phyloP scores from a whole-genome alignment of 2,113 vertebrate species.

The Hassar affinis region DNA sequence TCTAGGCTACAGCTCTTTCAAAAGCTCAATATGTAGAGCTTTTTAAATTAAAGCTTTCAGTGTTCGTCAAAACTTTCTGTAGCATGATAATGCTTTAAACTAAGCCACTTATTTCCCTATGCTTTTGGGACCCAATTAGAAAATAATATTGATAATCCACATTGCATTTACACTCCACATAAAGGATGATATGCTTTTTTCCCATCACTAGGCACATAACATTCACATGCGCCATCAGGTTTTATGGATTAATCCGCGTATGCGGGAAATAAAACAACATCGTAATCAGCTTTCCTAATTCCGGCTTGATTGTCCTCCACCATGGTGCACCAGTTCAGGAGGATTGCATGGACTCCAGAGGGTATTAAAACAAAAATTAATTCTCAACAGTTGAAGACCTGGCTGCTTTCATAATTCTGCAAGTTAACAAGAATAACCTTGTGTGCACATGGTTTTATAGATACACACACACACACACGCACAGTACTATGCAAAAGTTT shows the following conservation, averaged over 20 bases:
- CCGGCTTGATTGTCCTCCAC: conserved; percentile 48
- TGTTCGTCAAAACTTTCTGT: conserved; percentile 48
- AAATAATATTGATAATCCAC: conserved; percentile 70
- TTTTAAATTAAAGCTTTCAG: conserved; percentile 43
- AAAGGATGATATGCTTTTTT: conserved; percentile 45
- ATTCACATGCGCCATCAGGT: conserved; percentile 63
- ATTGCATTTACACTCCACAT: conserved; percentile 34
- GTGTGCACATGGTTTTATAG: neutral
- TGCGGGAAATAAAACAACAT: conserved; percentile 62
- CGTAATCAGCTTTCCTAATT: conserved; percentile 65
- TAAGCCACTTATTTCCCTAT: conserved; percentile 56
- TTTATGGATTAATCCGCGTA: conserved; percentile 69
- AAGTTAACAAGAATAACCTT: conserved; percentile 28
- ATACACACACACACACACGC: too few species aligned
- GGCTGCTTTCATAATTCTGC: conserved; percentile 28
- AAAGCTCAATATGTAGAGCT: conserved; percentile 38
- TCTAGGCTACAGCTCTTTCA: conserved; percentile 18
- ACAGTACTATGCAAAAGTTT: too few species aligned
- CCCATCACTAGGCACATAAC: conserved; percentile 57
- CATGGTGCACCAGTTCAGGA: conserved; percentile 27
- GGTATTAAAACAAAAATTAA: conserved; percentile 44
- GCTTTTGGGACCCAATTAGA: conserved; percentile 72
- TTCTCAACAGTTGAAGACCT: conserved; percentile 24
- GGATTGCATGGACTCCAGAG: conserved; percentile 44
- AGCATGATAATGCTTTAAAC: conserved; percentile 55